A percentile compares a stretch with the other conserved stretches of the same genome.
Conservation (phyloP, 2,797 vertebrate species). For the Menidia menidia region DNA sequence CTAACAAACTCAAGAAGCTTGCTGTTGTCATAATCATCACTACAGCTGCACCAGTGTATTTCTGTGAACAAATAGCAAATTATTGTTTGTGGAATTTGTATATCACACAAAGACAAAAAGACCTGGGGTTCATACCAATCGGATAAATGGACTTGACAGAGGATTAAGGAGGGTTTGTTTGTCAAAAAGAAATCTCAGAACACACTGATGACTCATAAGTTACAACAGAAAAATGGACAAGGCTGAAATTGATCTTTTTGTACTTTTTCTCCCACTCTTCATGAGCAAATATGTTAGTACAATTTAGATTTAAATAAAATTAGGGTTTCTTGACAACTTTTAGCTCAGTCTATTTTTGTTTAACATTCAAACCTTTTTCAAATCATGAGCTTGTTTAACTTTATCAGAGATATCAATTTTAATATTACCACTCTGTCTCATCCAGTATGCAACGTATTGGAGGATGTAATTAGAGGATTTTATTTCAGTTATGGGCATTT, state of each 20-base stretch:
- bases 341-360: neutral
- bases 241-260: conserved; percentile 5
- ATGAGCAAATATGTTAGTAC: conserved; percentile 6
- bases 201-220: conserved; percentile 37
- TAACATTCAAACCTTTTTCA: no score
- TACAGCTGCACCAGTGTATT: no score
- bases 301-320: neutral
- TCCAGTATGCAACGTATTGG: neutral
- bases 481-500: neutral
- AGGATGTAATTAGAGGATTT: neutral
- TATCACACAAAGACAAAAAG: conserved; percentile 7
- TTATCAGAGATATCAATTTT: neutral
- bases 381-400: neutral
- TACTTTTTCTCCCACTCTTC: conserved; percentile 1
- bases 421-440: neutral
- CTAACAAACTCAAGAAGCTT: no score
- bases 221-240: conserved; percentile 32
- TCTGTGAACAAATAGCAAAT: neutral
- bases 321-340: neutral
- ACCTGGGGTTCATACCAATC: conserved; percentile 28
- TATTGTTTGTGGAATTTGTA: neutral
- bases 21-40: no score
- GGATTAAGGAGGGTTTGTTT: conserved; percentile 46
- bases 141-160: conserved; percentile 18
- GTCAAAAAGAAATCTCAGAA: conserved; percentile 48